Conservation (phyloP, 2,888 invertebrate species). For the Graphium colonna region DNA sequence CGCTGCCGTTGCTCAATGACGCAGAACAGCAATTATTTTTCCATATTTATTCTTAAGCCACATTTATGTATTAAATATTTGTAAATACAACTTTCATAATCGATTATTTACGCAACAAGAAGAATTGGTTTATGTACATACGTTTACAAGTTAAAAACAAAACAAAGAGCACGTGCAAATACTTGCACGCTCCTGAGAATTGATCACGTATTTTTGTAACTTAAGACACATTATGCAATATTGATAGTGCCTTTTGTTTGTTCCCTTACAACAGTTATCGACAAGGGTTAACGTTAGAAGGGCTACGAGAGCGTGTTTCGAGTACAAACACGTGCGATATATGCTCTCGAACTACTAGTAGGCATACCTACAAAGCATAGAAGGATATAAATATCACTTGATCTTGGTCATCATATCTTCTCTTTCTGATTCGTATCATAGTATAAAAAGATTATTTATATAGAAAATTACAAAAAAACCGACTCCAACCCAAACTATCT, state of each 20-base stretch:
- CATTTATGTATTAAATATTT: neutral
- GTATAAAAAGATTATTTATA: no score
- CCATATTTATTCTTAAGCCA: neutral
- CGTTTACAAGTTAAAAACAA: neutral
- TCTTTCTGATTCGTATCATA: no score
- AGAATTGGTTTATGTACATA: neutral
- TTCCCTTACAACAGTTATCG: neutral
- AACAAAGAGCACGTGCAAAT: neutral
- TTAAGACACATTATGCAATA: neutral
- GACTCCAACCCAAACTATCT: no score
- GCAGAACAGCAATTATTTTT: neutral
- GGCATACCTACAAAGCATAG: no score
- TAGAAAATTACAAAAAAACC: no score
- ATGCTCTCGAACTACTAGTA: neutral
- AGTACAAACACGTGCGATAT: conserved; percentile 4
- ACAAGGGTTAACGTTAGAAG: conserved; percentile 6
- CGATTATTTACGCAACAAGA: neutral
- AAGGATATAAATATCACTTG: no score
- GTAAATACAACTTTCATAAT: neutral
- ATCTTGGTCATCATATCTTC: no score
- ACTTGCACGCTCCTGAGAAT: neutral
- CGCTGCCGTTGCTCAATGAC: no score
- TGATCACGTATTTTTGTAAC: neutral
- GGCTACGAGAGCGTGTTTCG: conserved; percentile 7
- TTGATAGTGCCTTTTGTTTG: conserved; percentile 1